Conservation (phyloP, 2,888 invertebrate genomes). For the Troides aeacus region DNA sequence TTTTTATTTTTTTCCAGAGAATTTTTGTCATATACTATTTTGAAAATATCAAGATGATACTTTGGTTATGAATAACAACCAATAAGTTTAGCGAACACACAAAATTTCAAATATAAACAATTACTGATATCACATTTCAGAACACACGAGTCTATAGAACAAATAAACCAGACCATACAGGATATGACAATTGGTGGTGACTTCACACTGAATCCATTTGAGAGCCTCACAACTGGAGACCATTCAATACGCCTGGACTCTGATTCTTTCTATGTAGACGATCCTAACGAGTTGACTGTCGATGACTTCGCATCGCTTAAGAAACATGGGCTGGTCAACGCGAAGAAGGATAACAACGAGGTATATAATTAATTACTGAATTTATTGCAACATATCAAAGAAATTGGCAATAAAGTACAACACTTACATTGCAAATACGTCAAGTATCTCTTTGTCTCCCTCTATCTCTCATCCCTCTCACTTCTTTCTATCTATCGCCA, state of each 20-base stretch:
- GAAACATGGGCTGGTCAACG: constrained; percentile 66
- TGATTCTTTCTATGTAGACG: constrained; percentile 66
- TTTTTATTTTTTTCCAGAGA: neutral
- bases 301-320: constrained; percentile 73
- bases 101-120: neutral
- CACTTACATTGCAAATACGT: neutral
- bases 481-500: neutral
- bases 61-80: too few relatives aligned
- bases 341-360: constrained; percentile 69
- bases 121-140: constrained; percentile 38
- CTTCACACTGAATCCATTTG: constrained; percentile 71
- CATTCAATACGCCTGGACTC: constrained; percentile 68
- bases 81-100: neutral
- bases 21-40: neutral
- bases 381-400: neutral
- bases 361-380: constrained; percentile 38
- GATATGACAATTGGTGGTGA: constrained; percentile 76
- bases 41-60: too few relatives aligned
- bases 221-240: constrained; percentile 56
- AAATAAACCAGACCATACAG: constrained; percentile 75
- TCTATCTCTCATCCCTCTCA: too few relatives aligned
- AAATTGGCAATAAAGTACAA: neutral
- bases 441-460: too few relatives aligned
- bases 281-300: constrained; percentile 64
- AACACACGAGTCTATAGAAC: constrained; percentile 67